Evolutionary conservation across 2,888 invertebrate genomes (phyloP).

Genomic region (Icerya purchasi): DNA sequence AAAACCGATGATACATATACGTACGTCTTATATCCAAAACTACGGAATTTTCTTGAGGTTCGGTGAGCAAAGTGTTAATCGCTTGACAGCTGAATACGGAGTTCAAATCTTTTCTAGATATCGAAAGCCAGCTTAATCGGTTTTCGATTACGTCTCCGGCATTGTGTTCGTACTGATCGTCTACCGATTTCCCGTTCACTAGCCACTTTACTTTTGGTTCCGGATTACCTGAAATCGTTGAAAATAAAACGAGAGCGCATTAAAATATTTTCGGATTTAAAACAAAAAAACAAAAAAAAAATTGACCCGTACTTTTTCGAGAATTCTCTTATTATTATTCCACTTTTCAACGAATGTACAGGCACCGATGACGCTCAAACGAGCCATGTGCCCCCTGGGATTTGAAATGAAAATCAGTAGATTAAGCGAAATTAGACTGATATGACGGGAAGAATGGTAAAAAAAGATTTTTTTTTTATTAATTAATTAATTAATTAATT

Average conservation of each 20-base stretch:
- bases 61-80: slow-evolving; percentile 59
- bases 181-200: slow-evolving; percentile 54
- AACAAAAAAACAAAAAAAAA: background rate
- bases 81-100: slow-evolving; percentile 75
- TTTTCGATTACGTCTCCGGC: slow-evolving; percentile 73
- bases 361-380: too few species aligned
- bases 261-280: slow-evolving; percentile 4
- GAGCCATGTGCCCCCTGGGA: too few species aligned
- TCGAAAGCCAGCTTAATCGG: slow-evolving; percentile 41
- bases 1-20: too few species aligned
- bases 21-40: slow-evolving; percentile 59
- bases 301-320: background rate
- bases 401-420: too few species aligned
- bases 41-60: slow-evolving; percentile 52
- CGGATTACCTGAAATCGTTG: slow-evolving; percentile 38
- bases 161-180: slow-evolving; percentile 63
- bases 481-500: too few species aligned
- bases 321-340: background rate
- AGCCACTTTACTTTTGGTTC: slow-evolving; percentile 66
- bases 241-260: background rate
- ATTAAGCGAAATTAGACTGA: too few species aligned
- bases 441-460: too few species aligned
- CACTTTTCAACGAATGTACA: background rate
- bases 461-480: too few species aligned
- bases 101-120: slow-evolving; percentile 57